Evolutionary conservation across 2,113 vertebrate species (phyloP).

Genomic region (Burhinus oedicnemus): DNA sequence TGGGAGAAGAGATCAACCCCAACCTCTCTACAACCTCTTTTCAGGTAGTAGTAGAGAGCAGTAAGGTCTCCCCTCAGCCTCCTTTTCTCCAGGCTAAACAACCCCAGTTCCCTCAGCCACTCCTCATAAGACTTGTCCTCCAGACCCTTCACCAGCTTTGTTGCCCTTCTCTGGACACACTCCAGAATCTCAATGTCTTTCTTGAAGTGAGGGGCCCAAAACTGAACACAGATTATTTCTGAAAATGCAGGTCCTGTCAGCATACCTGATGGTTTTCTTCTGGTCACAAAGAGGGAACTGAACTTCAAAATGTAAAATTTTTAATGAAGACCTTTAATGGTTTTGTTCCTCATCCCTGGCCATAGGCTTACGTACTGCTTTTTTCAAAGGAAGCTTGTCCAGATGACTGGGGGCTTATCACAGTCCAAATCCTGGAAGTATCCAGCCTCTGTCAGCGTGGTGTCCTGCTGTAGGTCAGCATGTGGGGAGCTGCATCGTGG

Average conservation of each 20-base stretch:
- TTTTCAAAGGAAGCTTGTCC: background rate
- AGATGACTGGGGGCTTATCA: background rate
- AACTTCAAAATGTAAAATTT: background rate
- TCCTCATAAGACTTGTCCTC: no score
- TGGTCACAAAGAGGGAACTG: background rate
- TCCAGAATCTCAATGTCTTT: no score
- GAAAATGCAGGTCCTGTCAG: background rate
- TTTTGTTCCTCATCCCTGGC: background rate
- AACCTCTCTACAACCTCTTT: no score
- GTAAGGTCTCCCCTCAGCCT: no score
- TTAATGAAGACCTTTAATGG: background rate
- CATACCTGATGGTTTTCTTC: background rate
- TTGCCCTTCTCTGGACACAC: no score
- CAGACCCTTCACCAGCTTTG: no score
- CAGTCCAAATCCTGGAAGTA: background rate
- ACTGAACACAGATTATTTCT: background rate
- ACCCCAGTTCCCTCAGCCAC: no score
- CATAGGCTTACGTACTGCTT: fast-evolving
- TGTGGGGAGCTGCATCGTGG: background rate
- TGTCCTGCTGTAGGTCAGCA: background rate
- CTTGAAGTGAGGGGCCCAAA: no score
- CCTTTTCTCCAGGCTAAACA: no score
- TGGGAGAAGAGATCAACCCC: no score
- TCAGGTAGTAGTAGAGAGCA: no score
- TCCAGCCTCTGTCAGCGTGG: background rate